Percentiles rank a stretch among this genome's conserved stretches.
Evolutionary conservation across 2,888 invertebrate species (phyloP).

Genomic region (Macropis europaea): DNA sequence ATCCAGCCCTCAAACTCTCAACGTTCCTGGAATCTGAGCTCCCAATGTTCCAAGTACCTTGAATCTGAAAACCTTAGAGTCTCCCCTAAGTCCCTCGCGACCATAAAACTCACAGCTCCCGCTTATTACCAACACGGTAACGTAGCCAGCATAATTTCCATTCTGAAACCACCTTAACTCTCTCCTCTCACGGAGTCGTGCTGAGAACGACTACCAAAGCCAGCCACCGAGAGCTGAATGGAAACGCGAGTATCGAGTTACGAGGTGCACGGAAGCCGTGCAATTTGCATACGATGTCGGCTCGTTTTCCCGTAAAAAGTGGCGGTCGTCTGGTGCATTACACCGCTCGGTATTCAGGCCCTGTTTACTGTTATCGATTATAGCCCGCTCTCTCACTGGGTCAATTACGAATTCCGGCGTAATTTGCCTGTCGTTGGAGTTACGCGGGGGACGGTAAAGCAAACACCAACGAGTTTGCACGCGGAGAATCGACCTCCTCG

Average conservation of each 20-base stretch:
- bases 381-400: conserved; percentile 41
- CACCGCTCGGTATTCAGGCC: conserved; percentile 3
- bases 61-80: no score
- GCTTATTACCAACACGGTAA: no score
- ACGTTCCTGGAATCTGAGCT: no score
- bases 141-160: no score
- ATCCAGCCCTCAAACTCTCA: no score
- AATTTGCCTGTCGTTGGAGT: conserved; percentile 13
- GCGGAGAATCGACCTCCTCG: neutral
- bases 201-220: conserved; percentile 36
- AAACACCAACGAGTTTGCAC: conserved; percentile 22
- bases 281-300: conserved; percentile 23
- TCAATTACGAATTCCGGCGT: conserved; percentile 43
- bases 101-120: no score
- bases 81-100: no score
- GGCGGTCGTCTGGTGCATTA: neutral
- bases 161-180: no score
- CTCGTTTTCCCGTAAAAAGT: neutral
- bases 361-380: conserved; percentile 41
- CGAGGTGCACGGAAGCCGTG: conserved; percentile 13
- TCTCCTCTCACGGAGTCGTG: neutral
- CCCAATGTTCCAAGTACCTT: no score
- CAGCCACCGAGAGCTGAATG: conserved; percentile 16
- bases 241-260: conserved; percentile 37
- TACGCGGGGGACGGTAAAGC: neutral